Conservation (phyloP, 2,888 invertebrate species). For the Acronicta psi region DNA sequence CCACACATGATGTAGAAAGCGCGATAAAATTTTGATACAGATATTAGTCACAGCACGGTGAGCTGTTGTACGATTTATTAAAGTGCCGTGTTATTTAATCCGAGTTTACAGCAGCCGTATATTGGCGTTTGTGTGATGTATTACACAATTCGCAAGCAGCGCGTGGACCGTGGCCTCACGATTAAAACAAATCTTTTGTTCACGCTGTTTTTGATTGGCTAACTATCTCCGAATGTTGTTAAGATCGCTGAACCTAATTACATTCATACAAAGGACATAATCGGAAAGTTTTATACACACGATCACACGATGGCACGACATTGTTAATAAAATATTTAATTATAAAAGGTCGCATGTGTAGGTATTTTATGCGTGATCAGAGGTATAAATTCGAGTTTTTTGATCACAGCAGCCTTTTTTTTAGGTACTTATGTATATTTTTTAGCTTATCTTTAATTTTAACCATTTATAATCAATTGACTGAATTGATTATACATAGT, state of each 20-base stretch:
- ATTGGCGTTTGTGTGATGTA: constrained; percentile 22
- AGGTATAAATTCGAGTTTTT: too few relatives aligned
- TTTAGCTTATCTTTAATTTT: too few relatives aligned
- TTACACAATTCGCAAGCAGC: constrained; percentile 7
- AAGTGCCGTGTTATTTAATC: constrained; percentile 42
- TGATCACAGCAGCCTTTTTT: too few relatives aligned
- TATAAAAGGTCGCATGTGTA: background rate
- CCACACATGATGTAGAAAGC: constrained; percentile 54
- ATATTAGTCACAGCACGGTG: constrained; percentile 49
- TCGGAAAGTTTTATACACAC: constrained; percentile 2
- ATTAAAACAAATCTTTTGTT: constrained; percentile 16
- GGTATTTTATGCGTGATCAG: background rate
- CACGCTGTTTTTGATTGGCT: background rate
- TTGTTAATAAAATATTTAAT: background rate
- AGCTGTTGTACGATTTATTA: constrained; percentile 33
- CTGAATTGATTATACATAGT: too few relatives aligned
- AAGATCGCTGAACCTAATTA: background rate
- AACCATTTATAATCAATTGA: too few relatives aligned
- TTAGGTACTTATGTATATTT: too few relatives aligned
- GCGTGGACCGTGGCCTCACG: constrained; percentile 5
- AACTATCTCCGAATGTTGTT: background rate
- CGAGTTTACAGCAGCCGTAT: constrained; percentile 17
- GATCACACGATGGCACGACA: too few relatives aligned
- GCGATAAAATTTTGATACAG: constrained; percentile 53
- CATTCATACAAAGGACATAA: background rate